Evolutionary conservation across 2,797 vertebrate genomes (phyloP).

Genomic region (Mionectes olivaceus): DNA sequence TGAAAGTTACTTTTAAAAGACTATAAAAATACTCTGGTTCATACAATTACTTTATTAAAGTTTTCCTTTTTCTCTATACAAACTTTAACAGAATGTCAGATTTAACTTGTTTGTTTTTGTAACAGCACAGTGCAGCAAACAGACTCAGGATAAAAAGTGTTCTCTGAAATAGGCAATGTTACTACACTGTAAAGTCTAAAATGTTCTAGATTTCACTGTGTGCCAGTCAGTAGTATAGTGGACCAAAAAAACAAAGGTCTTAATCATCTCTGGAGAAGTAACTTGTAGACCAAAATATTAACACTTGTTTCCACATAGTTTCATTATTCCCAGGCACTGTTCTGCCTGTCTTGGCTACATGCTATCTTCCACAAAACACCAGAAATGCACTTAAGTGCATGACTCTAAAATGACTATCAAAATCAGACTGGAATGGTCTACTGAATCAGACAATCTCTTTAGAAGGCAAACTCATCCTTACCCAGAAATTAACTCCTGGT

Average conservation of each 20-base stretch:
- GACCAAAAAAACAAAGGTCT: background rate
- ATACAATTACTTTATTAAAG: background rate
- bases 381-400: background rate
- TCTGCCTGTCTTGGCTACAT: background rate
- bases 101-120: background rate
- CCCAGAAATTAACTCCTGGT: background rate
- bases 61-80: constrained; percentile 2
- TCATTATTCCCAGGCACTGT: background rate
- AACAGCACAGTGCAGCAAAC: background rate
- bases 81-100: background rate
- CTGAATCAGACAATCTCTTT: background rate
- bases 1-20: constrained; percentile 27
- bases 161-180: background rate
- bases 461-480: background rate
- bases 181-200: background rate
- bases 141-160: background rate
- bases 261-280: background rate
- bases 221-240: background rate
- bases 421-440: background rate
- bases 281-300: background rate
- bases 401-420: background rate
- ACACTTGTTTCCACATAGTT: background rate
- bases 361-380: background rate
- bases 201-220: background rate
- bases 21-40: background rate